Base-by-base conservation (phyloP, 2,888 invertebrate species). In the Xylophagus ater region DNA sequence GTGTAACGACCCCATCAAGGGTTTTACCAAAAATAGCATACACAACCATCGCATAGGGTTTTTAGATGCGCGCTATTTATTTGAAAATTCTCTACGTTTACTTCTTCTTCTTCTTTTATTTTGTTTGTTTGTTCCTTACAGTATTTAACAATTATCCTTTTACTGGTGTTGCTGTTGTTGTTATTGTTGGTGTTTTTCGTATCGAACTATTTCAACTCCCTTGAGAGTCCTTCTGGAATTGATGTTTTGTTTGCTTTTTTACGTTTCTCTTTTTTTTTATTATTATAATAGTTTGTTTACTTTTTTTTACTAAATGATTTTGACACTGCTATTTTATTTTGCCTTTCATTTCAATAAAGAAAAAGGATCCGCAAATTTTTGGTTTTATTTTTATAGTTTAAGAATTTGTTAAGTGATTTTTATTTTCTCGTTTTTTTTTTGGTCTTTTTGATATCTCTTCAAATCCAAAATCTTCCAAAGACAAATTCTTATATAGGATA, bases 1-100 rank as follows among this genome's bases (percentile, higher is more conserved):
- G 49, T 49, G 47, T 48, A 51, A 51, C 47, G 51, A 47, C 47
- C 49, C 47, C 48, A 49, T 51, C 50, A 48, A 48, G 39, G 50
- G 34, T 34, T 40, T 40, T 34, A 40, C 40, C 29, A 20, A 40
- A n/a, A 38, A 37, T 21, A 30, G 13, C 24, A 10, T 30, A 23
- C 12, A 24, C 9, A 23, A n/a, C 18, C 35, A 37, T 9, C n/a
- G 21, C 14, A 25, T 18, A 31, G n/a, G n/a, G n/a, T n/a, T 29
- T 15, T 29, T 34, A 26, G 40, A 34, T n/a, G n/a, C 34, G 40
- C 40, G 34, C 29, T 34, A 25, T 21, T 34, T 32, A 32, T 32
- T 32, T n/a, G n/a, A n/a, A n/a, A n/a, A n/a, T n/a, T n/a, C n/a
- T n/a, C n/a, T n/a, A n/a, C n/a, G n/a, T 17, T 9, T 32, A n/a